phyloP scores from a whole-genome alignment of 2,888 invertebrate genomes.

The Isotomurus palustris region DNA sequence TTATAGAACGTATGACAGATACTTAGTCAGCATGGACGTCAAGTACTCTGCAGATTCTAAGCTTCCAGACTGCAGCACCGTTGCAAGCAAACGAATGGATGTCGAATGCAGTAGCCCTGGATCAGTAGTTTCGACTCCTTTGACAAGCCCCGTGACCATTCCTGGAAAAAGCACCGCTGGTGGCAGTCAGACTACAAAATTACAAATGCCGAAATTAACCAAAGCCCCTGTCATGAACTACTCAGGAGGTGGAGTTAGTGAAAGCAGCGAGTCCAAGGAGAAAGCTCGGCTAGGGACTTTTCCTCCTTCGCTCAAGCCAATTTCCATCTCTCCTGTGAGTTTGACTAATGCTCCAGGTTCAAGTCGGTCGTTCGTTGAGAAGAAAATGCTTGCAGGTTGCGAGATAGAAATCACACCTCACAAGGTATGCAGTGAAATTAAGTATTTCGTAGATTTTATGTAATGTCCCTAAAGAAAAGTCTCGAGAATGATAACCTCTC shows the following conservation, averaged over 20 bases:
- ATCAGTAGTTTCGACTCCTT: slow-evolving; percentile 6
- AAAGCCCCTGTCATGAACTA: slow-evolving; percentile 30
- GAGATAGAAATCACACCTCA: too few species aligned
- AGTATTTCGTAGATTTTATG: too few species aligned
- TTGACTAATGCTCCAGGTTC: slow-evolving; percentile 13
- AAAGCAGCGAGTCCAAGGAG: background rate
- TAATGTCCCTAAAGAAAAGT: too few species aligned
- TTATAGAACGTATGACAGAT: slow-evolving; percentile 89
- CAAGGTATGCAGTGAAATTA: too few species aligned
- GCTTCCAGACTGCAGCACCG: slow-evolving; percentile 41
- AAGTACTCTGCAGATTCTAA: slow-evolving; percentile 40
- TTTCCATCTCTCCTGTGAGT: background rate
- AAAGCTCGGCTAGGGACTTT: too few species aligned
- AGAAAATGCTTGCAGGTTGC: slow-evolving; percentile 41
- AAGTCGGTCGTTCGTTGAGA: slow-evolving; percentile 35
- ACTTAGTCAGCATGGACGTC: slow-evolving; percentile 67
- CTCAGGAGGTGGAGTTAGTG: background rate
- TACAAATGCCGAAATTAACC: slow-evolving; percentile 36
- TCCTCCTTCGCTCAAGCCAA: slow-evolving; percentile 16
- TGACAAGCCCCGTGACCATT: background rate
- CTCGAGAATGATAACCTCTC: too few species aligned
- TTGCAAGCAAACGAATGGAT: slow-evolving; percentile 36
- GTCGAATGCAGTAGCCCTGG: slow-evolving; percentile 25
- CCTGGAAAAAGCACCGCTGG: background rate
- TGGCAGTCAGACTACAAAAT: slow-evolving; percentile 15